Percentiles rank a stretch among this genome's conserved stretches.
Evolutionary conservation across 2,797 vertebrate species (phyloP).

Genomic region (Euphonia xanthogaster): DNA sequence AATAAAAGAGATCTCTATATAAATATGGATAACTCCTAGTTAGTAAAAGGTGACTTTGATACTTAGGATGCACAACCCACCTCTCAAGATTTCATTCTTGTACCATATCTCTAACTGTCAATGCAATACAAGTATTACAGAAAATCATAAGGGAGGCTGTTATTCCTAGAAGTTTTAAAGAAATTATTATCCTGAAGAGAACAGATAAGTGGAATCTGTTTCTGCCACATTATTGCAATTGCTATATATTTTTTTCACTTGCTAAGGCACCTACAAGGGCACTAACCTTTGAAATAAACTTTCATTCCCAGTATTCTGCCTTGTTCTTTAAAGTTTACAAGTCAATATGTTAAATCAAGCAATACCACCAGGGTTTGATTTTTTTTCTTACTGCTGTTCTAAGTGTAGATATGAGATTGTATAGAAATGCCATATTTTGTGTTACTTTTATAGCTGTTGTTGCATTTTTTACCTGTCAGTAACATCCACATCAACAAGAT

Average conservation of each 20-base stretch:
- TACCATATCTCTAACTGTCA: not conserved
- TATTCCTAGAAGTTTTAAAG: not conserved
- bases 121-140: not conserved
- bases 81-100: slow-evolving; percentile 1
- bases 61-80: not conserved
- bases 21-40: not conserved
- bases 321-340: not conserved
- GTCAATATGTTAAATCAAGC: not conserved
- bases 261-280: not conserved
- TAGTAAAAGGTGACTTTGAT: slow-evolving; percentile 1
- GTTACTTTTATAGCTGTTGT: not conserved
- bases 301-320: not conserved
- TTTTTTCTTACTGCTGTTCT: not conserved
- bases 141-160: not conserved
- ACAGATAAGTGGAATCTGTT: not conserved
- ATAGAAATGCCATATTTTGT: not conserved
- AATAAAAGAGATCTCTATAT: not conserved
- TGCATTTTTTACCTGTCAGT: not conserved
- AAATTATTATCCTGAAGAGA: not conserved
- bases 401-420: not conserved
- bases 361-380: not conserved
- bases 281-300: not conserved
- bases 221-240: not conserved
- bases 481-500: not conserved
- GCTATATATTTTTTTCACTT: not conserved